Base-by-base conservation (phyloP, 1,140 invertebrate genomes). In the Diabrotica virgifera region DNA sequence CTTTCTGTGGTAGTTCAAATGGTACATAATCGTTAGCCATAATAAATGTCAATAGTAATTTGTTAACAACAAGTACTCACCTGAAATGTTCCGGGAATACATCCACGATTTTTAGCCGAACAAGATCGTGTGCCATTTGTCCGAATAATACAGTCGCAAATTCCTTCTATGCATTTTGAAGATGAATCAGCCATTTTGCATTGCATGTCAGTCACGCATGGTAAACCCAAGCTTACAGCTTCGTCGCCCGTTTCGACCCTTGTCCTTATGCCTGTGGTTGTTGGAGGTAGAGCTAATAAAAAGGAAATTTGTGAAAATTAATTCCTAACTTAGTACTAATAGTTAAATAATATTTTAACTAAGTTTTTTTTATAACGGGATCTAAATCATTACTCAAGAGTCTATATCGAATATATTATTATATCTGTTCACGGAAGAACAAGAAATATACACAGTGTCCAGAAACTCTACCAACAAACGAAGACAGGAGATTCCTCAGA, bases 71-170 rank as follows among this genome's bases (percentile, higher is more conserved):
- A 9, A 56, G 36, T 38, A 62, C 63, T 79, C 78, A 91, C 90
- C 82, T 93, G 91, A 80, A 95, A 96, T 2, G 93, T 95, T 51
- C 91, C 89, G 5, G 87, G 84, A 65, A 89, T 84, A 74, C 93
- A 95, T 36, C 93, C 93, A 10, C 86, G 87, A 66, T 85, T 86
- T 5, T 82, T 76, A 0, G 91, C 89, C 6, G 85, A 86, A 77
- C 93, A 95, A 7, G 78, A 76, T 4, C 80, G 81, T 24, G 81
- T 82, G 68, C 71, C 72, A 72, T 85, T 82, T 52, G 79, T 77
- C 52, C 81, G 74, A 64, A 82, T 79, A 5, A 85, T 79, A 73
- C 94, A 96, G 72, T 95, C 91, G 71, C 93, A 95, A 11, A 90
- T 79, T 12, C 92, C 92, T 56, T 83, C 83, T n/a, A 89, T 78